phyloP scores from a whole-genome alignment of 2,797 vertebrate genomes.

The Sebastes trivittatus region DNA sequence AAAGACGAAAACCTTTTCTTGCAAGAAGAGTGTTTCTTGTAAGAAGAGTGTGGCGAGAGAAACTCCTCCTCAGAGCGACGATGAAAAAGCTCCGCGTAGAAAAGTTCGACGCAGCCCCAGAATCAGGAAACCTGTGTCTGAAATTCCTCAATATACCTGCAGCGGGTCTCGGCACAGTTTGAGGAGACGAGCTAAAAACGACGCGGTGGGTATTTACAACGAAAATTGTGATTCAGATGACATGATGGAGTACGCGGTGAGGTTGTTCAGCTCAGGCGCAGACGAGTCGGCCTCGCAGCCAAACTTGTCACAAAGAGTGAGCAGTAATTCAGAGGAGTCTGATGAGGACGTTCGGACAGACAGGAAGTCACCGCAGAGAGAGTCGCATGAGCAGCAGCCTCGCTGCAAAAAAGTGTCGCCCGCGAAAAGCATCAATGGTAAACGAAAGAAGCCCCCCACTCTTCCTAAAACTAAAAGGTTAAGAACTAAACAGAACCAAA shows the following conservation, averaged over 20 bases:
- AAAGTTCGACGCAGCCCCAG: slow-evolving; percentile 49
- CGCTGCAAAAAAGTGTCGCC: neutral
- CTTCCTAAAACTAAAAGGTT: neutral
- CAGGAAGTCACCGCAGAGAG: slow-evolving; percentile 7
- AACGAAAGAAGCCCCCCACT: neutral
- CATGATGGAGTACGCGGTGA: slow-evolving; percentile 43
- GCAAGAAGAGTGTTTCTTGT: neutral
- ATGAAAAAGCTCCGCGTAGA: neutral
- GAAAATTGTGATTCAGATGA: slow-evolving; percentile 64
- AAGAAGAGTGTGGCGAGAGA: neutral
- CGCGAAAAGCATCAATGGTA: neutral
- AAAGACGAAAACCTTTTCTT: slow-evolving; percentile 19
- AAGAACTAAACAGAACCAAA: slow-evolving; percentile 11
- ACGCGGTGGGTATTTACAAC: slow-evolving; percentile 64
- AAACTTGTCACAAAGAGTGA: neutral
- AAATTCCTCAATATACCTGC: neutral
- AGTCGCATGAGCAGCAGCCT: neutral
- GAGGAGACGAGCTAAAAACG: slow-evolving; percentile 59
- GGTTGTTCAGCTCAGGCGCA: slow-evolving; percentile 43
- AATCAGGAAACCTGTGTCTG: slow-evolving; percentile 17
- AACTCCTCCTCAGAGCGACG: neutral
- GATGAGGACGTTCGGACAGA: neutral
- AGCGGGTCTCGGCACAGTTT: slow-evolving; percentile 28
- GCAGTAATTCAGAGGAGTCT: slow-evolving; percentile 38
- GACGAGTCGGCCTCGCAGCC: slow-evolving; percentile 26